A percentile compares a stretch with the other conserved stretches of the same genome.
Conservation (phyloP, 2,113 vertebrate genomes). For the Nycticorax nycticorax region DNA sequence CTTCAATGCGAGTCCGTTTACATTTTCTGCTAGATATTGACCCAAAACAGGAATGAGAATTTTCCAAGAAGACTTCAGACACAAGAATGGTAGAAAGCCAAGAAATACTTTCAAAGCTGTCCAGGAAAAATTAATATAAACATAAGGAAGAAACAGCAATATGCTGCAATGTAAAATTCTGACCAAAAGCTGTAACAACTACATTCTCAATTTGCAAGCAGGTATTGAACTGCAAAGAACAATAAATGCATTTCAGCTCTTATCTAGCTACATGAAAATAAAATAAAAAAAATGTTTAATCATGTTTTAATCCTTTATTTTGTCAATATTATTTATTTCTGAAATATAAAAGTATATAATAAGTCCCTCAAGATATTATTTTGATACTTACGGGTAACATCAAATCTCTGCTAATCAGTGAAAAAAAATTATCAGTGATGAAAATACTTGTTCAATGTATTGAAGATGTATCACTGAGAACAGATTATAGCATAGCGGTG, state of each 20-base stretch:
- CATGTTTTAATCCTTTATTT: not conserved
- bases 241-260: not conserved
- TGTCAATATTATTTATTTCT: not conserved
- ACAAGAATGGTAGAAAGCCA: not conserved
- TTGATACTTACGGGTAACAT: not conserved
- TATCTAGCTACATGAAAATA: not conserved
- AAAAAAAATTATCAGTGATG: not conserved
- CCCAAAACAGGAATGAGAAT: not conserved
- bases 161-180: not conserved
- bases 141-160: not conserved
- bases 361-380: not conserved
- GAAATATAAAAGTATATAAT: not conserved
- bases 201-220: not conserved
- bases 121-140: not conserved
- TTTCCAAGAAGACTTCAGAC: not conserved
- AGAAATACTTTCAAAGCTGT: not conserved
- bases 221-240: not conserved
- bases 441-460: not conserved
- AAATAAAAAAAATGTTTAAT: not conserved
- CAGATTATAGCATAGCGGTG: not conserved
- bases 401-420: not conserved
- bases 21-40: not conserved
- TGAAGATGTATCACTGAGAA: not conserved
- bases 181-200: not conserved
- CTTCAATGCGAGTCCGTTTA: not conserved